Base-by-base conservation (phyloP, 2,888 invertebrate genomes). In the Temnothorax ravouxi region DNA sequence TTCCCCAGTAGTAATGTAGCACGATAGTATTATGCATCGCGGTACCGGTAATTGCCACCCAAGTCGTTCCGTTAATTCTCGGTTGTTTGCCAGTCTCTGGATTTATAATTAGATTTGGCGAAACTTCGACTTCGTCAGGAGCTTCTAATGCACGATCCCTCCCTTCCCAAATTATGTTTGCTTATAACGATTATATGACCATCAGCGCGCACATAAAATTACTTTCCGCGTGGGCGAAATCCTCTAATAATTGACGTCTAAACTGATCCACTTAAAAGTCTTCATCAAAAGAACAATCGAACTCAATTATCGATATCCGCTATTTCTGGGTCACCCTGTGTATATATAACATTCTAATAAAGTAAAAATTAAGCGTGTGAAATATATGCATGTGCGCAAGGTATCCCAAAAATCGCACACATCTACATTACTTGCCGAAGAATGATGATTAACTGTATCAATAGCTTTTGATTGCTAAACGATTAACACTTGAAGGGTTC, bases 311-410 rank as follows among this genome's bases (percentile, higher is more conserved):
- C 54, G n/a, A 67, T 50, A 76, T 0, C 2, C 13, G 59, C 47
- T n/a, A 71, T 72, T 80, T 80, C 50, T 72, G n/a, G 59, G 47
- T 25, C 47, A 71, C 41, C 47, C 59, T 71, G 79, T 80, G 72
- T 90, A 89, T 44, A 86, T 89, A 88, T 56, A 87, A 86, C n/a
- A 88, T 89, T 90, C 89, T 86, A 88, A 89, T 85, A 81, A 76
- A 59, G 44, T 83, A 76, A 88, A 88, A 79, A 85, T 86, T 89
- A 88, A 91, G 88, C 75, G 86, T 88, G 87, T 89, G 87, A 88
- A 87, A 87, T 86, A 88, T 89, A 87, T 86, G 84, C 88, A 88
- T 91, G 90, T 91, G 90, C 88, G 87, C 83, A 59, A 25, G 47
- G 38, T 61, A n/a, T 59, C 9, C 47, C n/a, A 72, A 18, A 50